Percentiles rank a stretch among this genome's conserved stretches.
phyloP scores from a whole-genome alignment of 2,797 vertebrate genomes.

The Mormyrops attenuatus region DNA sequence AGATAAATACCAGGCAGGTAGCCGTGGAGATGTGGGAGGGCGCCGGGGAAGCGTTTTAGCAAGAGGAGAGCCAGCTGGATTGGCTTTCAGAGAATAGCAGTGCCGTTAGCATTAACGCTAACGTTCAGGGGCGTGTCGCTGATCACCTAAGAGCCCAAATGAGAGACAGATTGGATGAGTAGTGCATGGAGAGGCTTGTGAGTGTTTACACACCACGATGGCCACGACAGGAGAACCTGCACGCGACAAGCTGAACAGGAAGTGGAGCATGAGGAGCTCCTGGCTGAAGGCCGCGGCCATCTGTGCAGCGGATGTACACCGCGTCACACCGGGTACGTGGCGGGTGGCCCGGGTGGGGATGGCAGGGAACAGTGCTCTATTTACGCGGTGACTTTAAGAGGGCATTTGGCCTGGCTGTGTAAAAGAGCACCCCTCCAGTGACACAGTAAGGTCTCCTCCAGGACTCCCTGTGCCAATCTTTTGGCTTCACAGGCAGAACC shows the following conservation, averaged over 20 bases:
- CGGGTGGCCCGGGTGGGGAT: background rate
- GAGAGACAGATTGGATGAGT: background rate
- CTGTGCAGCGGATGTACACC: background rate
- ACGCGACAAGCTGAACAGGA: background rate
- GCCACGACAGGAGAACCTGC: background rate
- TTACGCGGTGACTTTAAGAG: background rate
- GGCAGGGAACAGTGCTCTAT: background rate
- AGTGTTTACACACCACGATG: background rate
- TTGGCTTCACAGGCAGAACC: background rate
- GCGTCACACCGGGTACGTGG: background rate
- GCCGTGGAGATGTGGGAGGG: background rate
- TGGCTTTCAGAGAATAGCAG: background rate
- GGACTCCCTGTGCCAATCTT: background rate
- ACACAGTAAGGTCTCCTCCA: background rate
- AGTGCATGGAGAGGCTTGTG: background rate
- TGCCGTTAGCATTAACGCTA: background rate
- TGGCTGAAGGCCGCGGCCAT: background rate
- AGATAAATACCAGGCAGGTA: background rate
- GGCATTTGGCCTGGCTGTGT: background rate
- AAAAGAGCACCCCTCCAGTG: background rate
- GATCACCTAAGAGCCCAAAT: background rate
- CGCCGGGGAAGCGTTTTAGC: background rate
- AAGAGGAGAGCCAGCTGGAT: background rate
- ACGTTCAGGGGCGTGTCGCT: background rate
- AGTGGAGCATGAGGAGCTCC: background rate